Evolutionary conservation across 2,888 invertebrate genomes (phyloP).

Genomic region (Lepidocyrtoides sp.): DNA sequence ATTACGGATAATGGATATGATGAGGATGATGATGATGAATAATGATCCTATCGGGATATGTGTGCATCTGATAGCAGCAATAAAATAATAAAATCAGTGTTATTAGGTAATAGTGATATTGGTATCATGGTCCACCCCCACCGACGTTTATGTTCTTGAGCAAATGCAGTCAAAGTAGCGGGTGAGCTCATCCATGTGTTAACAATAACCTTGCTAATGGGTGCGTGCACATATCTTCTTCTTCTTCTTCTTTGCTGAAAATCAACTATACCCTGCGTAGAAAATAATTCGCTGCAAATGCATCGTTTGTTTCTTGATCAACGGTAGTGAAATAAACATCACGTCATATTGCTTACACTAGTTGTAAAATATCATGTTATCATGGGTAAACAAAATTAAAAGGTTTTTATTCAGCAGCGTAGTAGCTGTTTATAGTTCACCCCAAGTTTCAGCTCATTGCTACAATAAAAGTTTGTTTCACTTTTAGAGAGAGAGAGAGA

Average conservation of each 20-base stretch:
- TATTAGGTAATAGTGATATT: constrained; percentile 72
- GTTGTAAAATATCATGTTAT: background rate
- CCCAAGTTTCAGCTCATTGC: background rate
- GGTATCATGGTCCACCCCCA: constrained; percentile 52
- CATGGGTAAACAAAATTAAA: background rate
- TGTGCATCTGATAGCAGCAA: background rate
- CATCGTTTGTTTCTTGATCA: background rate
- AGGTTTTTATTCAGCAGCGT: background rate
- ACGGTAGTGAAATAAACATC: background rate
- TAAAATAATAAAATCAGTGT: constrained; percentile 33
- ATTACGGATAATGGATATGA: background rate
- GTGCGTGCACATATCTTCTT: constrained; percentile 28
- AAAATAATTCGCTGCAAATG: background rate
- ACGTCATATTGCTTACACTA: background rate
- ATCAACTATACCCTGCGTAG: background rate
- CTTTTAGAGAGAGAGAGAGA: background rate
- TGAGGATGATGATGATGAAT: no score
- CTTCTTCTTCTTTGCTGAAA: background rate
- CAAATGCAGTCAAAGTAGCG: constrained; percentile 13
- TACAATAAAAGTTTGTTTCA: no score
- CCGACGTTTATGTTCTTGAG: background rate
- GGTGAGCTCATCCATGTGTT: constrained; percentile 61
- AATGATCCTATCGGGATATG: constrained; percentile 21
- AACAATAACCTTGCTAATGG: constrained; percentile 69
- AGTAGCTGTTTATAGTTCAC: background rate